Percentiles rank a stretch among this genome's conserved stretches.
These are phyloP conservation scores for Pandemis cinnamomeana DNA, from an alignment of 2,888 invertebrate genomes.

Conservation along the genomic window DNA sequence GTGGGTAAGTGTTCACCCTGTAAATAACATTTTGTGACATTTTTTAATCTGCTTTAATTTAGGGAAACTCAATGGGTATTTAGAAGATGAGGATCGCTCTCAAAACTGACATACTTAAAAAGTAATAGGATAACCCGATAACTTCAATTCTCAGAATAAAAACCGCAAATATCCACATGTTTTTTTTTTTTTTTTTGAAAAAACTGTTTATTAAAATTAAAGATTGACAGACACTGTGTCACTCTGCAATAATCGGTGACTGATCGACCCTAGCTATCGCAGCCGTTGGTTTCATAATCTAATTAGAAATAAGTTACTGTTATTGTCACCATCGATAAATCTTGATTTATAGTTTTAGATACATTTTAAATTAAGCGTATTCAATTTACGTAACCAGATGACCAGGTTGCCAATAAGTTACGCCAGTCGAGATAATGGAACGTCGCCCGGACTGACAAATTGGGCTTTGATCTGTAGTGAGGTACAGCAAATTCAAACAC, in stretches of 20 bases:
- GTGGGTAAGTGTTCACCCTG: constrained; percentile 91
- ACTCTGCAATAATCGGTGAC: constrained; percentile 17
- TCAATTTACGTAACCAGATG: constrained; percentile 39
- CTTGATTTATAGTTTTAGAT: constrained; percentile 43
- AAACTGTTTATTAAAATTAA: too few relatives aligned
- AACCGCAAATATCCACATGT: constrained; percentile 10
- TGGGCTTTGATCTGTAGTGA: neutral
- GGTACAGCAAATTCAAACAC: too few relatives aligned
- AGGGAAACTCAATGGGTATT: neutral
- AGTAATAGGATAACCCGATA: neutral
- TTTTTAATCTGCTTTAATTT: neutral
- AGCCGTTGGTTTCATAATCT: constrained; percentile 28
- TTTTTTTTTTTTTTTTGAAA: too few relatives aligned
- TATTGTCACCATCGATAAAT: constrained; percentile 32
- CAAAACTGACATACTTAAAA: neutral
- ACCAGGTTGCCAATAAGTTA: constrained; percentile 33
- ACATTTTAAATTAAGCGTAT: constrained; percentile 44
- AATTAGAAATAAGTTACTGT: constrained; percentile 33
- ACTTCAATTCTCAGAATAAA: neutral
- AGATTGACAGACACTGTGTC: constrained; percentile 11
- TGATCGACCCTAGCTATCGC: constrained; percentile 21
- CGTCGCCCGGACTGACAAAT: constrained; percentile 13
- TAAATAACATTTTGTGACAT: constrained; percentile 9
- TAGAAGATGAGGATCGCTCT: neutral
- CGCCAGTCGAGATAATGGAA: constrained; percentile 30